Percentiles rank a stretch among this genome's conserved stretches.
These are phyloP conservation scores for Nudaria mundana DNA, from an alignment of 2,888 invertebrate species.

Conservation along the genomic window DNA sequence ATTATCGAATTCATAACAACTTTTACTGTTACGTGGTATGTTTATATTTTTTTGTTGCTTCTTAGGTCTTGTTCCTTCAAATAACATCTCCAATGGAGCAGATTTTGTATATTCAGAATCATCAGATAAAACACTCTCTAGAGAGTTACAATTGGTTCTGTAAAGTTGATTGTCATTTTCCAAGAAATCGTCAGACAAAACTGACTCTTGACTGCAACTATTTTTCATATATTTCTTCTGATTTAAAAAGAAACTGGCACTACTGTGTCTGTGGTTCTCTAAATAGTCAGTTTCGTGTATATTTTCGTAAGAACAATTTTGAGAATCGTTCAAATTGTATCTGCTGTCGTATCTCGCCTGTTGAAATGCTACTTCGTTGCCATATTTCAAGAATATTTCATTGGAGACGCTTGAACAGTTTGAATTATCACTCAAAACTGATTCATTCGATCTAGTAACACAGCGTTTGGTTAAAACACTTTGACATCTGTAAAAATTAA, in stretches of 20 bases:
- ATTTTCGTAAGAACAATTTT: slow-evolving; percentile 73
- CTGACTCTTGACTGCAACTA: slow-evolving; percentile 88
- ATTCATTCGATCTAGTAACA: slow-evolving; percentile 81
- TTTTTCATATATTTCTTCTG: slow-evolving; percentile 83
- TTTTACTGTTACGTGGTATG: slow-evolving; percentile 70
- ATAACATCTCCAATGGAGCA: slow-evolving; percentile 87
- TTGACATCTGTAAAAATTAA: slow-evolving; percentile 70
- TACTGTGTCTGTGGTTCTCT: slow-evolving; percentile 84
- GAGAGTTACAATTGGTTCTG: slow-evolving; percentile 87
- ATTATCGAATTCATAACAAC: slow-evolving; percentile 77
- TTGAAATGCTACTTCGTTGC: slow-evolving; percentile 73
- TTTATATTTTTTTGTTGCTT: slow-evolving; percentile 51
- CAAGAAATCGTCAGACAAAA: slow-evolving; percentile 85
- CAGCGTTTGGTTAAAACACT: slow-evolving; percentile 79
- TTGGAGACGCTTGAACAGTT: slow-evolving; percentile 76
- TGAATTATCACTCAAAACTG: slow-evolving; percentile 73
- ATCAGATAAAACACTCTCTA: slow-evolving; percentile 90
- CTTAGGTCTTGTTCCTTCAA: slow-evolving; percentile 79
- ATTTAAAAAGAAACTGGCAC: slow-evolving; percentile 91
- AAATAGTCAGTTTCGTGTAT: slow-evolving; percentile 67
- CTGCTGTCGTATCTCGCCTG: slow-evolving; percentile 68
- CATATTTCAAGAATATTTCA: slow-evolving; percentile 75
- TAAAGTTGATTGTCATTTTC: slow-evolving; percentile 81
- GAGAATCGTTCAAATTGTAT: slow-evolving; percentile 74
- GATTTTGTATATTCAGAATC: slow-evolving; percentile 90